A percentile compares a stretch with the other conserved stretches of the same genome.
Evolutionary conservation across 2,888 invertebrate genomes (phyloP).

Genomic region (Sussaba pulchella): DNA sequence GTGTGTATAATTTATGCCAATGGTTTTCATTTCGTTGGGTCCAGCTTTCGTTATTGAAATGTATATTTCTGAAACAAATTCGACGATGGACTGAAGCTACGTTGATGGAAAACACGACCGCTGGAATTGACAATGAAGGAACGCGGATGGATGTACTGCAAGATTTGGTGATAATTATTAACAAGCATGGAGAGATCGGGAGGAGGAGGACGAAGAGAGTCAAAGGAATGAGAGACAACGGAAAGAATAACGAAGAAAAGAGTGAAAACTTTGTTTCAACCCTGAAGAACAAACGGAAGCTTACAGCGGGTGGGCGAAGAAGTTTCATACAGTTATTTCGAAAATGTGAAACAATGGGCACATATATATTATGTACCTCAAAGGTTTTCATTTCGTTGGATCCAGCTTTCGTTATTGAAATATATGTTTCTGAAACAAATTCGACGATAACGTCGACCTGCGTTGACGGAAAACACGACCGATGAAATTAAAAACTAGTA

Average conservation of each 20-base stretch:
- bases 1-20: conserved; percentile 7
- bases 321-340: neutral
- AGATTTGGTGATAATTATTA: no score
- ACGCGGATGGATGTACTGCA: no score
- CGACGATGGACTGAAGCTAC: no score
- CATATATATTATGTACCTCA: conserved; percentile 13
- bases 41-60: conserved; percentile 38
- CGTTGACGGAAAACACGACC: no score
- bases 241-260: conserved; percentile 2
- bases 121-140: no score
- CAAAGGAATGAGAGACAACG: conserved; percentile 1
- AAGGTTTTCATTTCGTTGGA: conserved; percentile 11
- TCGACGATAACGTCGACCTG: no score
- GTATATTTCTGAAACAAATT: conserved; percentile 51
- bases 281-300: neutral
- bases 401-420: conserved; percentile 37
- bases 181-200: no score
- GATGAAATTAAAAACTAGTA: no score
- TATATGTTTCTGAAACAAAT: conserved; percentile 50
- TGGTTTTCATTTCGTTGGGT: conserved; percentile 6
- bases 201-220: no score
- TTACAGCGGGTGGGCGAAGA: neutral
- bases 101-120: no score
- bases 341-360: neutral
- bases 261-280: neutral